Evolutionary conservation across 1,140 invertebrate genomes (phyloP).

Genomic region (Drosophila orena): DNA sequence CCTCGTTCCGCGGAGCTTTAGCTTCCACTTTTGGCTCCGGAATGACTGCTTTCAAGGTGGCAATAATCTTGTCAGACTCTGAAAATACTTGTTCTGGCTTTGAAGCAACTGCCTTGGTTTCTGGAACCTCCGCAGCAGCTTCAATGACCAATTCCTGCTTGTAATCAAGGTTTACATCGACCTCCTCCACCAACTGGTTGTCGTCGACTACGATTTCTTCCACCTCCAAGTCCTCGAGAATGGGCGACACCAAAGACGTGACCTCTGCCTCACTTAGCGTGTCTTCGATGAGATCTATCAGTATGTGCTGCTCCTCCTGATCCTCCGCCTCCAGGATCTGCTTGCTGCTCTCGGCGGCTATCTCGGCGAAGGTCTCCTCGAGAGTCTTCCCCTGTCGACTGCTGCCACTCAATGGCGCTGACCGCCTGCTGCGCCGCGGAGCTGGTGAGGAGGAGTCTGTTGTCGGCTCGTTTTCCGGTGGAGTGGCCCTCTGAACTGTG

Average conservation of each 20-base stretch:
- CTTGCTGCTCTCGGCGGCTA: constrained; percentile 51
- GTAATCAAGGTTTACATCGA: background rate
- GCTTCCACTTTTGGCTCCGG: background rate
- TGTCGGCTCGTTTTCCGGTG: background rate
- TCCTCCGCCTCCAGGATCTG: constrained; percentile 18
- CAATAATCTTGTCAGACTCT: background rate
- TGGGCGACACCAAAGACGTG: background rate
- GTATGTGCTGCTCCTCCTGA: constrained; percentile 24
- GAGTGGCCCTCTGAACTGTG: background rate
- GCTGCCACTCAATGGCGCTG: background rate
- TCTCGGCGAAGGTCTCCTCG: constrained; percentile 67
- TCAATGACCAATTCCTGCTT: background rate
- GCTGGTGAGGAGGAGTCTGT: background rate
- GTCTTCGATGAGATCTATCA: constrained; percentile 44
- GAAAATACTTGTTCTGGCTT: background rate
- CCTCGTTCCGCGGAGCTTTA: background rate
- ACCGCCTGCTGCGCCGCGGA: constrained; percentile 46
- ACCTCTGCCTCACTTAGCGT: constrained; percentile 5
- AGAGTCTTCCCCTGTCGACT: constrained; percentile 41
- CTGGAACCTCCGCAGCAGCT: background rate
- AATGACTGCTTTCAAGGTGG: background rate
- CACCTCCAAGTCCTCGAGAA: background rate
- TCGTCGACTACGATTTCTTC: background rate
- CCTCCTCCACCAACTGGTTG: background rate
- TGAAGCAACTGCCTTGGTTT: background rate